Percentiles rank a stretch among this genome's conserved stretches.
These are phyloP conservation scores for Thymallus thymallus DNA, from an alignment of 2,113 vertebrate species.

Conservation along the genomic window DNA sequence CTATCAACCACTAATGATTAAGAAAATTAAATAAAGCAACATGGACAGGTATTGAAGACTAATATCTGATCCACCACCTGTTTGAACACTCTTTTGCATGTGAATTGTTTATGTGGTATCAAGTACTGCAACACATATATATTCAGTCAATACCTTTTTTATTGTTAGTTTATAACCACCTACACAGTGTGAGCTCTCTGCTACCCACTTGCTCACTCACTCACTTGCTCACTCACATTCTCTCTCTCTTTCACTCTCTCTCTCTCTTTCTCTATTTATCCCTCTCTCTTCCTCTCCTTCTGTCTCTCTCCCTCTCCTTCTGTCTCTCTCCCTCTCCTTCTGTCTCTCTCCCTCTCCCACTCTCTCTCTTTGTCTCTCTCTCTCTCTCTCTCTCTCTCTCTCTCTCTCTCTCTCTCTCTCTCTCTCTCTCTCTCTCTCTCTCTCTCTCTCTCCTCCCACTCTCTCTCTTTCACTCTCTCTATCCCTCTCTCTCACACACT, in stretches of 20 bases:
- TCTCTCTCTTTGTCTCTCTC: too few relatives aligned
- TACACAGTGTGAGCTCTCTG: background rate
- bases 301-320: too few relatives aligned
- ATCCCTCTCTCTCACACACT: constrained; percentile 36
- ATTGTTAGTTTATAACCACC: background rate
- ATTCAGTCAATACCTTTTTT: too few relatives aligned
- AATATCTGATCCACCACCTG: background rate
- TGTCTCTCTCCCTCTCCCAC: constrained; percentile 60
- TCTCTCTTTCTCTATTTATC: constrained; percentile 19
- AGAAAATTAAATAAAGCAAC: background rate
- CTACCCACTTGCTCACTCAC: background rate
- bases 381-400: too few relatives aligned
- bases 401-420: background rate
- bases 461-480: constrained; percentile 31
- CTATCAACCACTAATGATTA: background rate
- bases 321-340: constrained; percentile 60
- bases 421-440: background rate
- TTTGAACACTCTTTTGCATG: too few relatives aligned
- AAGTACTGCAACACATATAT: too few relatives aligned
- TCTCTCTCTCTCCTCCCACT: background rate
- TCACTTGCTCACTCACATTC: background rate
- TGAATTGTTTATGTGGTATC: too few relatives aligned
- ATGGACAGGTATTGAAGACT: background rate
- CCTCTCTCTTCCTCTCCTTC: constrained; percentile 12
- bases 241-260: too few relatives aligned